These are phyloP conservation scores for Mustela lutreola DNA, from an alignment of 2,113 vertebrate genomes.

Conservation along the genomic window DNA sequence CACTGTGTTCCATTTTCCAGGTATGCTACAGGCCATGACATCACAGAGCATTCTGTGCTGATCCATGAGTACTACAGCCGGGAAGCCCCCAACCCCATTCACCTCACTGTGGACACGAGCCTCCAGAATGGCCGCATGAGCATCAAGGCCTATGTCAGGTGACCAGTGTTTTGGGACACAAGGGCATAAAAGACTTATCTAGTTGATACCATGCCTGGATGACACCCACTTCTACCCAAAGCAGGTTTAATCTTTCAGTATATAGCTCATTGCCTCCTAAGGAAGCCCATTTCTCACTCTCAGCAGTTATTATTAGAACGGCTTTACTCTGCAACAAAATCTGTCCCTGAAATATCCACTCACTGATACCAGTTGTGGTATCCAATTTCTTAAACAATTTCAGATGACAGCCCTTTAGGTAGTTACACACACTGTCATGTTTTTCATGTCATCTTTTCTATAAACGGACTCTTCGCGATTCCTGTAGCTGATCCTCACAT, in stretches of 20 bases:
- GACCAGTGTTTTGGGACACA: not conserved
- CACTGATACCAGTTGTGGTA: not conserved
- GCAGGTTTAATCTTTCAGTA: not conserved
- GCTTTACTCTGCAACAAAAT: not conserved
- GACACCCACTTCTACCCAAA: too few species aligned
- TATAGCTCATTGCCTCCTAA: not conserved
- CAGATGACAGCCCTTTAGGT: not conserved
- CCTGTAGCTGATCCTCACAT: not conserved
- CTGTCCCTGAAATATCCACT: not conserved
- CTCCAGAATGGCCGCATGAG: slow-evolving; percentile 98
- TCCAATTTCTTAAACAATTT: not conserved
- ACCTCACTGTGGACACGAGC: slow-evolving; percentile 96
- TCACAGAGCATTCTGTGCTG: slow-evolving; percentile 98
- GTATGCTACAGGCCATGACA: slow-evolving; percentile 99
- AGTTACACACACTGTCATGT: not conserved
- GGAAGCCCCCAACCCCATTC: slow-evolving; percentile 97
- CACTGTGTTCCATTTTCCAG: slow-evolving; percentile 81
- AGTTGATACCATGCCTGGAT: not conserved
- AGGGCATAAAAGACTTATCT: not conserved
- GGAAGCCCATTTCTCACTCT: not conserved
- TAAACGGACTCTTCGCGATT: not conserved
- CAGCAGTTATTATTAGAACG: not conserved
- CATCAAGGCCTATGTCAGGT: slow-evolving; percentile 99
- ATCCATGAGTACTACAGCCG: slow-evolving; percentile 99
- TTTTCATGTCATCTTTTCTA: not conserved